These are phyloP conservation scores for Chrysodeixis includens DNA, from an alignment of 2,888 invertebrate genomes.

Conservation along the genomic window DNA sequence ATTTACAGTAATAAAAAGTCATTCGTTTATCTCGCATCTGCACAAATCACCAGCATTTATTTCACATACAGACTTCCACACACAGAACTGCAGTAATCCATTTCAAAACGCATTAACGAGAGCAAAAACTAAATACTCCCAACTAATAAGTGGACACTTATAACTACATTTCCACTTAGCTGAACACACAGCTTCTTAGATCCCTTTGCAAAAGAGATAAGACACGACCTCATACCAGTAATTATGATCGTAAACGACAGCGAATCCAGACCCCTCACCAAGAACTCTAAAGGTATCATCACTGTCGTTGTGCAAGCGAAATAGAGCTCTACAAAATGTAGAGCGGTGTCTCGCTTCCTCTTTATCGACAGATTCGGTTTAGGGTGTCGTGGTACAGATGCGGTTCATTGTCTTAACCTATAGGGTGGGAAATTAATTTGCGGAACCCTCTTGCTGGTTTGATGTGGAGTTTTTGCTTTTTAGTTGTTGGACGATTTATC, in stretches of 20 bases:
- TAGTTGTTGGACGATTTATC: not conserved
- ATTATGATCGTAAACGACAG: conserved; percentile 23
- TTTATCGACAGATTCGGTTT: no score
- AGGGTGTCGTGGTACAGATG: no score
- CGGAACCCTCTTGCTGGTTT: not conserved
- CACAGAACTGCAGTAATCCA: no score
- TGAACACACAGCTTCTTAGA: conserved; percentile 23
- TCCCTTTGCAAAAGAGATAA: conserved; percentile 24
- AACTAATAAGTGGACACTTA: conserved; percentile 1
- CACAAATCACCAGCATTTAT: no score
- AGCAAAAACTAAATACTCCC: not conserved
- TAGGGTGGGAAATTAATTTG: conserved; percentile 2
- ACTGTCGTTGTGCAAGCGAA: no score
- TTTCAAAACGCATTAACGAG: not conserved
- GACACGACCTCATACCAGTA: conserved; percentile 34
- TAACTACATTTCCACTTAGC: conserved; percentile 25
- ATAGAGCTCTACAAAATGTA: no score
- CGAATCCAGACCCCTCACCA: not conserved
- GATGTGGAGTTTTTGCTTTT: not conserved
- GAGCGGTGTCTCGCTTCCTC: no score
- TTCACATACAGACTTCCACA: no score
- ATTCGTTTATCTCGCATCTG: no score
- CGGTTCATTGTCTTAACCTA: not conserved
- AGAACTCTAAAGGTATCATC: no score
- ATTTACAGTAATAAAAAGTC: no score